Conservation (phyloP, 2,113 vertebrate genomes). For the Serinus canaria region DNA sequence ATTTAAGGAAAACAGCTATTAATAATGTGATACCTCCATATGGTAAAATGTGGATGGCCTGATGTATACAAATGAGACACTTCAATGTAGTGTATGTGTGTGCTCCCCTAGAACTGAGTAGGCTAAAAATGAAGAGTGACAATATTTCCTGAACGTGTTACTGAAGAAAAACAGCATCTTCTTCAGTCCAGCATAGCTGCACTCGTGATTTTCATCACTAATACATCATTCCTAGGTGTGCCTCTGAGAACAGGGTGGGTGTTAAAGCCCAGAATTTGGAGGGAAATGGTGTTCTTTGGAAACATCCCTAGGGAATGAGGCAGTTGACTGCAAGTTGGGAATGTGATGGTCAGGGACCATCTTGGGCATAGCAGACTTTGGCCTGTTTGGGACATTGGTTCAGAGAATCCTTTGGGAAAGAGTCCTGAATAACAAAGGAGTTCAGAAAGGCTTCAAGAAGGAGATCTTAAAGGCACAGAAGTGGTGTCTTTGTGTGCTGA, state of each 20-base stretch:
- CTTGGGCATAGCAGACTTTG: background rate
- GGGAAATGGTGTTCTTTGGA: background rate
- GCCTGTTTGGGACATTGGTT: background rate
- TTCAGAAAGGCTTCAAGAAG: background rate
- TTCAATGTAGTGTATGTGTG: background rate
- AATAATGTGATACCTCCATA: constrained; percentile 53
- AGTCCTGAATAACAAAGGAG: background rate
- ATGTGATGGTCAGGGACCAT: background rate
- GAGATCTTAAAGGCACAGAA: background rate
- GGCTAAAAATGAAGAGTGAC: background rate
- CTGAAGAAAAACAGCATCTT: background rate
- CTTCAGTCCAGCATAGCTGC: background rate
- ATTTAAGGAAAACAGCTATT: constrained; percentile 50
- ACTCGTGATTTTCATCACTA: background rate
- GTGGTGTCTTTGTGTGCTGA: background rate
- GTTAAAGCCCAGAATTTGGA: background rate
- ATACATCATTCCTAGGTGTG: background rate
- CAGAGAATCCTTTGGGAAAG: background rate
- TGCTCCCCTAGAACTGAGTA: background rate
- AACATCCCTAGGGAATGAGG: background rate
- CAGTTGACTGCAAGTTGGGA: background rate
- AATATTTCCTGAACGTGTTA: background rate
- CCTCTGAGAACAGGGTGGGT: background rate
- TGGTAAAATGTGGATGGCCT: constrained; percentile 20
- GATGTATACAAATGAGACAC: constrained; percentile 43